Percentiles rank a stretch among this genome's conserved stretches.
These are phyloP conservation scores for Bombyx mori DNA, from an alignment of 1,140 invertebrate species.

Conservation along the genomic window ASM3026992v2 NC_085121.1:6772501-6773000, in stretches of 20 bases:
- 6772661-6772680: neutral
- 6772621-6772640: neutral
- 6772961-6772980: neutral
- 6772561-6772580: no score
- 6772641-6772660: neutral
- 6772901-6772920: neutral
- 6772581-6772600: no score
- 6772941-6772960: neutral
- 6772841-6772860: slow-evolving; percentile 40
- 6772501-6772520: no score
- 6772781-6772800: neutral
- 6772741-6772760: slow-evolving; percentile 2
- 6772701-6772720: no score
- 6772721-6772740: no score
- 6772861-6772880: slow-evolving; percentile 41
- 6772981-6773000: neutral
- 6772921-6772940: neutral
- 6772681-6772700: neutral
- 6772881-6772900: slow-evolving; percentile 13
- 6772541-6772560: no score
- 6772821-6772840: slow-evolving; percentile 31
- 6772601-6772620: neutral
- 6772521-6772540: no score
- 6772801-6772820: slow-evolving; percentile 23
- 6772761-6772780: neutral